These are phyloP conservation scores for Nymphalis c-album DNA, from an alignment of 2,888 invertebrate genomes.

Conservation along the genomic window DNA sequence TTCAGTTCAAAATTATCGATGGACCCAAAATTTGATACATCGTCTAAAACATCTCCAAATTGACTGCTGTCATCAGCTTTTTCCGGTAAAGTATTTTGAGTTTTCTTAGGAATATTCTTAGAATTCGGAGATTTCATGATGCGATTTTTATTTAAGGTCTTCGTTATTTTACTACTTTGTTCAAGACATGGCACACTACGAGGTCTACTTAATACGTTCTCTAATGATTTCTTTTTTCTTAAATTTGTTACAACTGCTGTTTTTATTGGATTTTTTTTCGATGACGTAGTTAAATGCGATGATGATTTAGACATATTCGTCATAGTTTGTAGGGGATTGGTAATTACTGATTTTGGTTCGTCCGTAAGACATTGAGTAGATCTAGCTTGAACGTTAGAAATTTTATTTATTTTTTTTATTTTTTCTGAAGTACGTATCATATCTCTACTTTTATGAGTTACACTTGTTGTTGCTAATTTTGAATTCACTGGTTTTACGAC, in stretches of 20 bases:
- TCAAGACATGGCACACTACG: slow-evolving; percentile 66
- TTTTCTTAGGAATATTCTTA: slow-evolving; percentile 46
- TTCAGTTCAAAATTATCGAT: slow-evolving; percentile 52
- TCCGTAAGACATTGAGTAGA: slow-evolving; percentile 58
- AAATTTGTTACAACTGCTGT: slow-evolving; percentile 68
- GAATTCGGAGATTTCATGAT: slow-evolving; percentile 50
- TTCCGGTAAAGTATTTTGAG: slow-evolving; percentile 34
- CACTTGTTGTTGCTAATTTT: slow-evolving; percentile 45
- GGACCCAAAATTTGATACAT: slow-evolving; percentile 57
- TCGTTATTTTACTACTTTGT: slow-evolving; percentile 62
- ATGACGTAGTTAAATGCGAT: slow-evolving; percentile 52
- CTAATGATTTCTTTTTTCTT: slow-evolving; percentile 68
- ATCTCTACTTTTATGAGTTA: slow-evolving; percentile 69
- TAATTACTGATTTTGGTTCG: slow-evolving; percentile 50
- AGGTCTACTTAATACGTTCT: slow-evolving; percentile 58
- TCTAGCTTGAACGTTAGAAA: slow-evolving; percentile 59
- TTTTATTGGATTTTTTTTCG: slow-evolving; percentile 61
- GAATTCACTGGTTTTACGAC: slow-evolving; percentile 44
- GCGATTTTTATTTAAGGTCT: slow-evolving; percentile 51
- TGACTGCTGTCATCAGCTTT: slow-evolving; percentile 60
- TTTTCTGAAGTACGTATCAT: slow-evolving; percentile 76
- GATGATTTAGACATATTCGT: slow-evolving; percentile 63
- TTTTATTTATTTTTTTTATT: slow-evolving; percentile 67
- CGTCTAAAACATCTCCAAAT: slow-evolving; percentile 70
- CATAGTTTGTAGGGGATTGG: slow-evolving; percentile 48